phyloP scores from a whole-genome alignment of 2,888 invertebrate genomes.

The Tetranychus piercei region DNA sequence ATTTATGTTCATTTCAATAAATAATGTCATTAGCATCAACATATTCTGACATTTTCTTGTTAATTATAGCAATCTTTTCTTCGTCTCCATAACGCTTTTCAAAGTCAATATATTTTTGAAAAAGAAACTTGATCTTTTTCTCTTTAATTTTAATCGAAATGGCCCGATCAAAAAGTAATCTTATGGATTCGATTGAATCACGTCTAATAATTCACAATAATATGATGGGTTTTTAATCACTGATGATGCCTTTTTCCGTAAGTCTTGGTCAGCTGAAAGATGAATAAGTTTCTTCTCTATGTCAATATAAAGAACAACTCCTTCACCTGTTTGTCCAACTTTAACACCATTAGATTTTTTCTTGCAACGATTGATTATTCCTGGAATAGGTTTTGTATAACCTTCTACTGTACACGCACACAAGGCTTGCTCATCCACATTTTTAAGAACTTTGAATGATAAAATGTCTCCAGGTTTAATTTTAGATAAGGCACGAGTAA shows the following conservation, averaged over 20 bases:
- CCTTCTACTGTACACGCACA: not conserved
- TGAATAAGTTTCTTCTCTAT: constrained; percentile 14
- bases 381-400: not conserved
- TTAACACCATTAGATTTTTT: not conserved
- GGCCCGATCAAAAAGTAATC: constrained; percentile 23
- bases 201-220: no score
- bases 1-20: no score
- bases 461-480: no score
- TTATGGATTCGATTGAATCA: constrained; percentile 13
- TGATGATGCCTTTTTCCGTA: constrained; percentile 9
- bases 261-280: not conserved
- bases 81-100: no score
- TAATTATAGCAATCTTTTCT: no score
- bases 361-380: not conserved
- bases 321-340: constrained; percentile 11
- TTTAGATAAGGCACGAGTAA: no score
- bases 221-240: constrained; percentile 12
- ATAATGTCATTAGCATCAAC: no score
- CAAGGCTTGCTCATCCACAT: not conserved
- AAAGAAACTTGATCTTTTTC: no score
- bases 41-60: no score
- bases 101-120: no score
- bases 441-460: no score
- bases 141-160: constrained; percentile 30
- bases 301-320: constrained; percentile 16